Evolutionary conservation across 2,113 vertebrate species (phyloP), one percentile per base, ranked within the genome.

Genomic region (Otocyon megalotis): DNA sequence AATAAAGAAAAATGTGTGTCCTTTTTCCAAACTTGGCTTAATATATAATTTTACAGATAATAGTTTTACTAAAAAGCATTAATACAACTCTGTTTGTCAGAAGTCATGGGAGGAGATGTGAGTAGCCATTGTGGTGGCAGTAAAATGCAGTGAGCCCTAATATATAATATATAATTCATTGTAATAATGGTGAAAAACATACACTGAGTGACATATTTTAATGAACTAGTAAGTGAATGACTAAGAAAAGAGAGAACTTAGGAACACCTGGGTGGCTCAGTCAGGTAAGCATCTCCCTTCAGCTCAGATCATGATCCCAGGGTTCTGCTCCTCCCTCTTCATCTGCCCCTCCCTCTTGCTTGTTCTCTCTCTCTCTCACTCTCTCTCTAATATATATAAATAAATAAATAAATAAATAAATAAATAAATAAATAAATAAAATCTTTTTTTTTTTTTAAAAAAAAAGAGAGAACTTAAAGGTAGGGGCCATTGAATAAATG

Each of bases 61-160:
- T 19, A 54, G 30, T 93, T 96, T 90, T 83, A 71, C 90, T 92
- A 90, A 87, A 63, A 95, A 90, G 6, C 81, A 60, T 83, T 93
- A 96, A 86, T 96, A n/a, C 69, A 72, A 15, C 95, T 95, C 83
- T 71, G 4, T 76, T 30, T 92, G 30, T 97, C 83, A 69, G 72
- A 35, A 89, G 95, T 93, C 76, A 54, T 67, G 84, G 37, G 3
- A 90, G n/a, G 82, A 97, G 35, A 84, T 74, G 14, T 94, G 91
- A 95, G 37, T 77, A 76, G 84, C 63, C 54, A 56, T 85, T 28
- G 3, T n/a, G 35, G 16, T 82, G 24, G 19, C 62, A 80, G 35
- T 95, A 85, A 92, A 95, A 87, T 67, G n/a, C 65, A 96, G 19
- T 84, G 83, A 88, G 5, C 77, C 53, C 26, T 97, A 62, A 32